A percentile compares a stretch with the other conserved stretches of the same genome.
phyloP scores from a whole-genome alignment of 2,797 vertebrate genomes.

The Todus mexicanus region DNA sequence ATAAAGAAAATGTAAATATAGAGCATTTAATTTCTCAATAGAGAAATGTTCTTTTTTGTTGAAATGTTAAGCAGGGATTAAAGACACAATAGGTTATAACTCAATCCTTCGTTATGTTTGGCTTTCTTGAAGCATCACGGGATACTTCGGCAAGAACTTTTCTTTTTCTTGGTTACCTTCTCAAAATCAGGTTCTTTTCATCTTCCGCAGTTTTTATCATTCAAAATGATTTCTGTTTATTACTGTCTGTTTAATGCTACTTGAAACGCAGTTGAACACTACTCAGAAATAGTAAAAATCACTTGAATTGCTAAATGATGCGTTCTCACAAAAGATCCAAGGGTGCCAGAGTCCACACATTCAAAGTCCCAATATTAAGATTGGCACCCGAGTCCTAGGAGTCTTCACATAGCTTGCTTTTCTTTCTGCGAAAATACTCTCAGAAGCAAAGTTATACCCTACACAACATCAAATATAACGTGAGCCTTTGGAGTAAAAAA shows the following conservation, averaged over 20 bases:
- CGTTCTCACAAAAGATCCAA: neutral
- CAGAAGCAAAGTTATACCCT: neutral
- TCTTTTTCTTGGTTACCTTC: neutral
- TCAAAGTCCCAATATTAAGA: neutral
- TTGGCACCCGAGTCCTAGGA: neutral
- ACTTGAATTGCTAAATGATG: neutral
- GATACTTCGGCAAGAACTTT: neutral
- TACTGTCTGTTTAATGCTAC: neutral
- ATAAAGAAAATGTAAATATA: conserved; percentile 53
- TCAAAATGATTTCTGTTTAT: neutral
- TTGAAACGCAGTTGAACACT: neutral
- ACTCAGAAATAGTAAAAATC: neutral
- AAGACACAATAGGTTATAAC: conserved; percentile 49
- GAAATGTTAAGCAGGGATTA: conserved; percentile 63
- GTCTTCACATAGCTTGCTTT: neutral
- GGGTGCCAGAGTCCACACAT: neutral
- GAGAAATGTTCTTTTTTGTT: conserved; percentile 54
- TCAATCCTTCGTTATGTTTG: neutral
- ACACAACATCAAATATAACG: rapidly evolving
- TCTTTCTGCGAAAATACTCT: neutral
- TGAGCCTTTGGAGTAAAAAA: neutral
- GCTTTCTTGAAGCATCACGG: neutral
- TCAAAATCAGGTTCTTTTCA: neutral
- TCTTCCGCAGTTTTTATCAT: neutral
- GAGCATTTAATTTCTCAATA: conserved; percentile 52